Conservation (phyloP, 1,140 invertebrate genomes). For the Anastatus disparis region DNA sequence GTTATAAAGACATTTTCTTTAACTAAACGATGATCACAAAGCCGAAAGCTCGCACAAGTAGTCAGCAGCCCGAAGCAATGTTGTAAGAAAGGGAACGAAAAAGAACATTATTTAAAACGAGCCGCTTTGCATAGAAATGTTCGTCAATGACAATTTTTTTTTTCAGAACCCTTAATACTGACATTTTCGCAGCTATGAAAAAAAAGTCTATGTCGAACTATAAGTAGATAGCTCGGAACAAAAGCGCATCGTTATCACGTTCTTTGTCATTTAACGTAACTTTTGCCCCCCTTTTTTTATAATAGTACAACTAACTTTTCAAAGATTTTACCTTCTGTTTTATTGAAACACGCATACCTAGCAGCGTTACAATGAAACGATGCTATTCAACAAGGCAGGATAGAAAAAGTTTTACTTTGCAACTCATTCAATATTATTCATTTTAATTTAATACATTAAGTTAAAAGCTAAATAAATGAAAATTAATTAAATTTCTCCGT, state of each 20-base stretch:
- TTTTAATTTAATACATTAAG: too few species aligned
- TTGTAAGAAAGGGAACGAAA: slow-evolving; percentile 1
- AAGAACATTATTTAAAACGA: slow-evolving; percentile 23
- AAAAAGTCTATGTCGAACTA: neutral
- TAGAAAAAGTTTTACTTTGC: too few species aligned
- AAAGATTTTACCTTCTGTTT: neutral
- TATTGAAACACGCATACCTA: neutral
- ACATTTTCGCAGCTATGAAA: slow-evolving; percentile 7
- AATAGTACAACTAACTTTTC: neutral
- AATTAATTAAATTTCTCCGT: too few species aligned
- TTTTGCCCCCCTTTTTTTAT: neutral
- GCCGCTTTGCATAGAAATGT: slow-evolving; percentile 24
- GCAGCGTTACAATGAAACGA: too few species aligned
- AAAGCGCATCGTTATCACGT: neutral
- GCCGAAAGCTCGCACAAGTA: neutral
- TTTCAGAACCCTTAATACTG: slow-evolving; percentile 16
- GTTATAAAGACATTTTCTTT: slow-evolving; percentile 13
- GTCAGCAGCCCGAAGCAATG: neutral
- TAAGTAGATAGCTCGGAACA: slow-evolving; percentile 12
- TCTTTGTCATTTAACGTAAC: slow-evolving; percentile 8
- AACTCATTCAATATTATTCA: too few species aligned
- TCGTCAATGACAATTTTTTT: slow-evolving; percentile 19
- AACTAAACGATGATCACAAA: slow-evolving; percentile 3
- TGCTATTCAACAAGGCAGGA: too few species aligned
- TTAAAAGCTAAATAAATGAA: too few species aligned